Evolutionary conservation across 2,113 vertebrate genomes (phyloP), one percentile per base, ranked within the genome.

Genomic region (Diphyllodes magnificus): DNA sequence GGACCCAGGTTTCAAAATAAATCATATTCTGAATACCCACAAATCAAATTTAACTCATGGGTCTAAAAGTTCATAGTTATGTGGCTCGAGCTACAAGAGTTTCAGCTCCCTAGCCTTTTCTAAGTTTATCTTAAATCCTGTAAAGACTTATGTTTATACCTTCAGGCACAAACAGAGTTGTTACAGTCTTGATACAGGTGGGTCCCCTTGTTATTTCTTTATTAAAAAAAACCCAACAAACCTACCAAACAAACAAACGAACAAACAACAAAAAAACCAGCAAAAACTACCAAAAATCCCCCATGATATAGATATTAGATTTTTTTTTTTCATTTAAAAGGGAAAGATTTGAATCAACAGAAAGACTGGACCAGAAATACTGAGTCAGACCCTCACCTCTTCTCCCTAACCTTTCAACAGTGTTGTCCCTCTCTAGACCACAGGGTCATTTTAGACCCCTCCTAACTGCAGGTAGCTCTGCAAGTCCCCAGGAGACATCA

Each of bases 151-250:
- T 0, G 0, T 64, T 77, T 35, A 9, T 51, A 77, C 4, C 24
- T 59, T 33, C 15, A 14, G 21, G 20, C 11, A 37, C 0, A 0
- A 5, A 39, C 3, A 39, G 4, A n/a, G 2, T 19, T 30, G 16
- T 31, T 23, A 11, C 14, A 47, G 15, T 21, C 63, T 75, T 71
- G 17, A 45, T 12, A 14, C 4, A 57, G 9, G 11, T 16, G 37
- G 5, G 4, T 16, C 11, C 9, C 10, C 21, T 59, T 37, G 7
- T 9, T 54, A 8, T 9, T 63, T 72, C 12, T 45, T 83, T 24
- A 18, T 56, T 17, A 28, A 49, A 42, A 22, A 27, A 33, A 28
- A 20, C 8, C 8, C 6, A 20, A 56, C 18, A 59, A 59, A 35
- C 45, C 20, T 45, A 21, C 45, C n/a, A 59, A 37, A 18, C 22